phyloP scores from a whole-genome alignment of 2,797 vertebrate genomes.

The Gallinago nigripennis region DNA sequence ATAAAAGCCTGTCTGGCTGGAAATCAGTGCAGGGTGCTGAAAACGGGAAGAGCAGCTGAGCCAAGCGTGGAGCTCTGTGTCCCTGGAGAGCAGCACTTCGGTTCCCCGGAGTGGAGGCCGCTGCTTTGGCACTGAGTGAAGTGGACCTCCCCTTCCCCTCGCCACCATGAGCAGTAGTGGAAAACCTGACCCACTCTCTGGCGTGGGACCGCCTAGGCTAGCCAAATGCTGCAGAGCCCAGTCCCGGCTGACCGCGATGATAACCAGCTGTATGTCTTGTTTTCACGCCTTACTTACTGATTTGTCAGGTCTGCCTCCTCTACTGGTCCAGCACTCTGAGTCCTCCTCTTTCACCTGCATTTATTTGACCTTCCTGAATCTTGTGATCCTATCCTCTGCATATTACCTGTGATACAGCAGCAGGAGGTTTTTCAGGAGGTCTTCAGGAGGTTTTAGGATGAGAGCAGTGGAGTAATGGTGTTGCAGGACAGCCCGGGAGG shows the following conservation, averaged over 20 bases:
- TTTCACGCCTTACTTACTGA: background rate
- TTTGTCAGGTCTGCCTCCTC: background rate
- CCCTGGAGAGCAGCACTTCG: background rate
- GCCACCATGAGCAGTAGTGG: rapidly evolving
- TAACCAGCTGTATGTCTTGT: background rate
- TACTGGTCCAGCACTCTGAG: background rate
- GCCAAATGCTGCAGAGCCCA: background rate
- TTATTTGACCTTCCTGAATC: background rate
- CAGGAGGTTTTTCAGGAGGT: background rate
- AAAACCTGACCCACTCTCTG: background rate
- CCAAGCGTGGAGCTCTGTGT: background rate
- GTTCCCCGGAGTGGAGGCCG: background rate
- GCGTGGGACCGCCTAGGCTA: background rate
- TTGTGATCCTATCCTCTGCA: background rate
- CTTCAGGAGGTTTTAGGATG: background rate
- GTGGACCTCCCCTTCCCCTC: background rate
- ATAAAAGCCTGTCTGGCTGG: conserved; percentile 51
- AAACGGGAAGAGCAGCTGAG: background rate
- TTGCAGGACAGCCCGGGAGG: background rate
- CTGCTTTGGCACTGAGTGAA: background rate
- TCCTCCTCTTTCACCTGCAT: background rate
- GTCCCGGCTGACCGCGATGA: background rate
- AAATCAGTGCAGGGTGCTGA: conserved; percentile 29
- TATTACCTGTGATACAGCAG: background rate
- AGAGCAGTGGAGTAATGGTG: background rate